Conservation (phyloP, 2,797 vertebrate species). For the Pogonophryne albipinna region DNA sequence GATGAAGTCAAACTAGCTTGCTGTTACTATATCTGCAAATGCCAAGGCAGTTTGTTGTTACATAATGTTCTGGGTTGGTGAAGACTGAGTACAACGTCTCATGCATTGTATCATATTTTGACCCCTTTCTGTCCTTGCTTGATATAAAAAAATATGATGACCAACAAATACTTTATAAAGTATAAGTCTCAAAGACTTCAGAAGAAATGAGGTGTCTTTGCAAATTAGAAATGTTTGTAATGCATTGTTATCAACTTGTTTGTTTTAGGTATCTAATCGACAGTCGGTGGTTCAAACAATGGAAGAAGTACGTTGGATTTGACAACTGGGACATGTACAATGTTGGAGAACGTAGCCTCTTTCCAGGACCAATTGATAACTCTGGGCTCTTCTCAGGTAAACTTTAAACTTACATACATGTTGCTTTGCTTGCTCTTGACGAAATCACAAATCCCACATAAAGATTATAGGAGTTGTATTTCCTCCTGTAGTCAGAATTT, state of each 20-base stretch:
- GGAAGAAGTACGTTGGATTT: slow-evolving; percentile 98
- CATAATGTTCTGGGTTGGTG: slow-evolving; percentile 40
- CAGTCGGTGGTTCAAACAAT: slow-evolving; percentile 97
- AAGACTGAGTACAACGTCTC: slow-evolving; percentile 5
- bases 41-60: slow-evolving; percentile 51
- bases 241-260: slow-evolving; percentile 16
- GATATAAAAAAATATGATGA: neutral
- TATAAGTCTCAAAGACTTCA: neutral
- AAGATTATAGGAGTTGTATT: neutral
- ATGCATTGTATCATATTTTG: neutral
- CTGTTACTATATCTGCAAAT: slow-evolving; percentile 70
- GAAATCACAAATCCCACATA: neutral
- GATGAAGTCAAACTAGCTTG: slow-evolving; percentile 73
- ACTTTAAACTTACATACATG: neutral
- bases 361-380: slow-evolving; percentile 96
- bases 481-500: neutral
- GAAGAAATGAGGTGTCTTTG: neutral
- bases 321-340: slow-evolving; percentile 97
- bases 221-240: neutral
- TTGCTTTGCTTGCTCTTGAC: neutral
- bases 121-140: neutral
- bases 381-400: slow-evolving; percentile 95
- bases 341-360: slow-evolving; percentile 91
- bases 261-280: slow-evolving; percentile 94
- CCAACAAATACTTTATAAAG: neutral